These are phyloP conservation scores for Listrodromus nycthemerus DNA, from an alignment of 2,888 invertebrate species.

Conservation along the genomic window DNA sequence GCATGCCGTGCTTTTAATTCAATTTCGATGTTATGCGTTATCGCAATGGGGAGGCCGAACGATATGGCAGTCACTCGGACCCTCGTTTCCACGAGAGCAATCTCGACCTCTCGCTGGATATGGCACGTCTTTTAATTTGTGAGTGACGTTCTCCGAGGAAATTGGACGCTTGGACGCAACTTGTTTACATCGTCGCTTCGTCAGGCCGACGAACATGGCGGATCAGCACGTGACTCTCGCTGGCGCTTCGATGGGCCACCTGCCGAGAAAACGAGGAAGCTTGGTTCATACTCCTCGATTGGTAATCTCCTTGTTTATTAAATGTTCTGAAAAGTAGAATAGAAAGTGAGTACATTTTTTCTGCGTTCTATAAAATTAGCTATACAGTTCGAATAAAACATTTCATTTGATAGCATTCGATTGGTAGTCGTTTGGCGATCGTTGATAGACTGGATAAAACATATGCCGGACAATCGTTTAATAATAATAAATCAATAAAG, in stretches of 20 bases:
- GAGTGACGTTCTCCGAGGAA: slow-evolving; percentile 56
- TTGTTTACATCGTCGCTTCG: background rate
- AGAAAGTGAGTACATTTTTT: no score
- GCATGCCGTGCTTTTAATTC: slow-evolving; percentile 66
- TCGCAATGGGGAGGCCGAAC: slow-evolving; percentile 66
- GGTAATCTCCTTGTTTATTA: background rate
- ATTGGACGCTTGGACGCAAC: background rate
- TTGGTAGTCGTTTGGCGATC: no score
- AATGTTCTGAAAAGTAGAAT: no score
- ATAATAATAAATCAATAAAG: no score
- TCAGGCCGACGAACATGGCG: background rate
- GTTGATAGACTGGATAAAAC: no score
- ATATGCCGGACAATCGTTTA: no score
- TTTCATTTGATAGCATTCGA: no score
- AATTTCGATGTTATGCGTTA: slow-evolving; percentile 73
- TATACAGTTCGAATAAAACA: no score
- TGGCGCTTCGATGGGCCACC: background rate
- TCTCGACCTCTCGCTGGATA: background rate
- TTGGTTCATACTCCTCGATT: background rate
- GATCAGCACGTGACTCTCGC: background rate
- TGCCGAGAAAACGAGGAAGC: background rate
- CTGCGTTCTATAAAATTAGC: no score
- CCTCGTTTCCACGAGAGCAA: background rate
- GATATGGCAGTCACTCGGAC: background rate
- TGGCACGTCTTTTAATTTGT: background rate